Evolutionary conservation across 1,140 invertebrate genomes (phyloP), one percentile per base, ranked within the genome.

Genomic region (Pemphigus obesinymphae): DNA sequence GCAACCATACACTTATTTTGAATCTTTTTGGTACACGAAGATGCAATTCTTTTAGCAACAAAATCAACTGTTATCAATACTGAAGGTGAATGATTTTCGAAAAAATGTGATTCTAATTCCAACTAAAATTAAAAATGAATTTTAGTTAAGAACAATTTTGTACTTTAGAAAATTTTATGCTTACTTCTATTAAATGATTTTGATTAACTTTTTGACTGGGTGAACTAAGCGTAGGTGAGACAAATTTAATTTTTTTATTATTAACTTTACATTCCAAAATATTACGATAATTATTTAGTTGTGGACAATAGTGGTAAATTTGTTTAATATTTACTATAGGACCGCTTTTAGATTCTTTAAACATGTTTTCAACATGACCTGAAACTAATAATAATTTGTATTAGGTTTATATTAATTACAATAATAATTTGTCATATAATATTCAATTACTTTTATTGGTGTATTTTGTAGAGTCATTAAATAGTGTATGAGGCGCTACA

Each of bases 31-130:
- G 76, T 80, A 15, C 76, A 80, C 6, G 76, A 43, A 40, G 76
- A 80, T 29, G 76, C 55, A 13, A 80, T 20, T 26, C 76, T 23
- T n/a, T 80, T 80, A n/a, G 76, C 55, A n/a, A 80, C 40, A 10
- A 80, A 80, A 45, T 80, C 76, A 40, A 80, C 55, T 4, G 76
- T 80, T 20, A 40, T 45, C 15, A 80, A 40, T 5, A 80, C 76
- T 45, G 76, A 80, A 13, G 76, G 37, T 17, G 76, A 80, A 61
- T 80, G 76, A 31, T 80, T 80, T 31, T 80, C 76, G n/a, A 80
- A 80, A 61, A 80, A 80, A 80, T 80, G 55, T 20, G 76, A 80
- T 63, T 80, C 76, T n/a, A 80, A 43, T 58, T 80, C 55, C 15
- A 63, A 31, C 76, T 80, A n/a, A 23, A 61, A 45, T 45, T 8